Conservation (phyloP, 2,113 vertebrate genomes). For the Phyllostomus discolor region DNA sequence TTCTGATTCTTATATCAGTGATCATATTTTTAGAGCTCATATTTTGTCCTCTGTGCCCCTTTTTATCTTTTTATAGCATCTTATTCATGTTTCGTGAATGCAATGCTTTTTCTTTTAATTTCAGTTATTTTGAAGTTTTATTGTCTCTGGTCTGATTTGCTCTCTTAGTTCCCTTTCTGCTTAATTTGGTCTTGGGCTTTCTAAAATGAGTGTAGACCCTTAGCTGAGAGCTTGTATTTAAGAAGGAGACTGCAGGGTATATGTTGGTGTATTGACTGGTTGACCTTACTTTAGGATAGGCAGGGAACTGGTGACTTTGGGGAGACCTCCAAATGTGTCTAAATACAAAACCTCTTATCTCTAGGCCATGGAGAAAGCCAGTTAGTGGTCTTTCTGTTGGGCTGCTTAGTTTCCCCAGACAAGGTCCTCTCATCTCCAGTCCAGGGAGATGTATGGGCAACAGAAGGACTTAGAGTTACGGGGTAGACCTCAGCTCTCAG, state of each 20-base stretch:
- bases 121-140: constrained; percentile 4
- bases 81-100: neutral
- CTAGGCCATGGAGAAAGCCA: neutral
- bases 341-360: neutral
- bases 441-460: neutral
- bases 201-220: neutral
- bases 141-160: neutral
- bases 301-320: neutral
- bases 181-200: neutral
- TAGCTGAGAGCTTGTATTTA: neutral
- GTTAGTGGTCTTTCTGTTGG: neutral
- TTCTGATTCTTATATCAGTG: neutral
- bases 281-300: neutral
- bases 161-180: neutral
- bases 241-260: neutral
- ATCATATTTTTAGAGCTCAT: neutral
- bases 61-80: neutral
- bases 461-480: neutral
- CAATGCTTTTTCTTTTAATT: neutral
- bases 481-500: neutral
- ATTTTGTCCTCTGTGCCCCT: neutral
- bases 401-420: neutral
- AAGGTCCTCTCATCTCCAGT: neutral
- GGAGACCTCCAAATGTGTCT: neutral
- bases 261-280: neutral